Evolutionary conservation across 1,140 invertebrate genomes (phyloP).

Genomic region (Drosophila asahinai): DNA sequence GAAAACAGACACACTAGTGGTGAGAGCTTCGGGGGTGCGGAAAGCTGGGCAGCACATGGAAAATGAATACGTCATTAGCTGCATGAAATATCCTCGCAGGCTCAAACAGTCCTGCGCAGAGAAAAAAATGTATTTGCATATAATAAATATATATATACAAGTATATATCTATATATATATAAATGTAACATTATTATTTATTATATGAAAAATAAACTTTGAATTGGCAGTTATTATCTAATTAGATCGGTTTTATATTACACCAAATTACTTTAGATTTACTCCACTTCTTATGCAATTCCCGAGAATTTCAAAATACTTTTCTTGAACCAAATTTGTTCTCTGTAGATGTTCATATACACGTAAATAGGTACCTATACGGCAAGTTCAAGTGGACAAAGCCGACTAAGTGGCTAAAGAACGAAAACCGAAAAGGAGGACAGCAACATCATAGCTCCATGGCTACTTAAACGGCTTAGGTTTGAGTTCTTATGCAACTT

Average conservation of each 20-base stretch:
- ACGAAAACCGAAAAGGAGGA: conserved; percentile 34
- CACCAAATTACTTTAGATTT: no score
- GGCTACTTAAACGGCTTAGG: conserved; percentile 72
- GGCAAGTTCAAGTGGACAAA: conserved; percentile 59
- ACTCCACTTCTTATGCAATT: no score
- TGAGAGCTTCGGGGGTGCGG: neutral
- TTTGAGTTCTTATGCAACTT: conserved; percentile 72
- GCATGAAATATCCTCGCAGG: conserved; percentile 68
- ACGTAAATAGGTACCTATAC: conserved; percentile 20
- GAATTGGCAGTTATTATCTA: no score
- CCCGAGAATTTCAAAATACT: no score
- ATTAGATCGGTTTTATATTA: no score
- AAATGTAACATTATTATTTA: neutral
- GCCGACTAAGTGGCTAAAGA: conserved; percentile 54
- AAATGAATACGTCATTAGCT: conserved; percentile 82
- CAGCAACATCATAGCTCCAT: conserved; percentile 20
- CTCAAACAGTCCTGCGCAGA: conserved; percentile 21
- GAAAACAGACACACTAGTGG: conserved; percentile 28
- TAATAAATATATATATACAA: no score
- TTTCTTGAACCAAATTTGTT: neutral
- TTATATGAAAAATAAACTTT: neutral
- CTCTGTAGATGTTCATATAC: conserved; percentile 1
- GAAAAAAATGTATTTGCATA: neutral
- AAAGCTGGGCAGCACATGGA: conserved; percentile 29
- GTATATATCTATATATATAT: no score